A percentile compares a stretch with the other conserved stretches of the same genome.
These are phyloP conservation scores for Carettochelys insculpta DNA, from an alignment of 2,113 vertebrate genomes.

Conservation along the genomic window DNA sequence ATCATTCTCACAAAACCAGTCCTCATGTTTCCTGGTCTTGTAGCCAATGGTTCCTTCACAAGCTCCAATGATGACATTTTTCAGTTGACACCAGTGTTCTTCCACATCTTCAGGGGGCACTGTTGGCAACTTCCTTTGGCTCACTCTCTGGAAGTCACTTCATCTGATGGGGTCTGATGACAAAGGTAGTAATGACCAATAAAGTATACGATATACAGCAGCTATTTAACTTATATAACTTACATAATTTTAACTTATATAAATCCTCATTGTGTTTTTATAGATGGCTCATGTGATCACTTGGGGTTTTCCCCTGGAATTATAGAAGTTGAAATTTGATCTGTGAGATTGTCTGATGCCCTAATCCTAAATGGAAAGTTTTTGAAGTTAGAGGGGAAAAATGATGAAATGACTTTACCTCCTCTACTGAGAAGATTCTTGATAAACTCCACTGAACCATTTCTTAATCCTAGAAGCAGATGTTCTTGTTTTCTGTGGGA, in stretches of 20 bases:
- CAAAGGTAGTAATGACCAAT: not conserved
- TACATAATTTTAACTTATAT: no score
- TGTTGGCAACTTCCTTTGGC: no score
- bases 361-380: not conserved
- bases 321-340: not conserved
- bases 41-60: no score
- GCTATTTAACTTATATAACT: constrained; percentile 28
- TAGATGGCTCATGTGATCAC: not conserved
- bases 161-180: no score
- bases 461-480: constrained; percentile 16
- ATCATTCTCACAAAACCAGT: no score
- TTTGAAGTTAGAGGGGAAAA: not conserved
- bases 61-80: no score
- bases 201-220: constrained; percentile 34
- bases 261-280: not conserved
- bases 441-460: not conserved
- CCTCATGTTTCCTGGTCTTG: no score
- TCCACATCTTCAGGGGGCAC: no score
- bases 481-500: constrained; percentile 18
- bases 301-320: not conserved
- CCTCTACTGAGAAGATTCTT: constrained; percentile 10
- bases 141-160: no score
- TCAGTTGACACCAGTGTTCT: no score
- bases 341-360: not conserved
- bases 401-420: not conserved